phyloP scores from a whole-genome alignment of 2,113 vertebrate species.

The Anoplopoma fimbria region DNA sequence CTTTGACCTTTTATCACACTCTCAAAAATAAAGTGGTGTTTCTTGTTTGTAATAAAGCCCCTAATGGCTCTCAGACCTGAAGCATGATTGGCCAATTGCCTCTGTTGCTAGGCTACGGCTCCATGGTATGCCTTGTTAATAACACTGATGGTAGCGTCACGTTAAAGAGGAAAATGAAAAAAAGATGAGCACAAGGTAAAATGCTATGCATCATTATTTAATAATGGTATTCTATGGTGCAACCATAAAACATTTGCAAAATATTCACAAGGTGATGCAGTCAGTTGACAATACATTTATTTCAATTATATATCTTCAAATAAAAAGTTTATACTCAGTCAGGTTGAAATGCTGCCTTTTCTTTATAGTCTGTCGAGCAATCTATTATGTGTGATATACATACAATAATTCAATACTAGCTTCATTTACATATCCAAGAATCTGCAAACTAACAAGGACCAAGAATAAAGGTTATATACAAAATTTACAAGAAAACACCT shows the following conservation, averaged over 20 bases:
- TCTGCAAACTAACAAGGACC: constrained; percentile 67
- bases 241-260: constrained; percentile 81
- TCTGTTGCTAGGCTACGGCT: constrained; percentile 78
- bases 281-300: constrained; percentile 73
- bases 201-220: constrained; percentile 74
- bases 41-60: constrained; percentile 39
- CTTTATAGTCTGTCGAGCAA: constrained; percentile 59
- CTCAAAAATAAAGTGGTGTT: constrained; percentile 51
- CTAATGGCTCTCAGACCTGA: constrained; percentile 55
- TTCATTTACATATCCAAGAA: constrained; percentile 72
- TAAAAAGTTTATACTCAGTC: constrained; percentile 69
- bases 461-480: constrained; percentile 70
- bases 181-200: constrained; percentile 38
- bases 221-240: constrained; percentile 74
- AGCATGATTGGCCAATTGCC: constrained; percentile 64
- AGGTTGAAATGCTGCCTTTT: constrained; percentile 55
- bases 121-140: constrained; percentile 35
- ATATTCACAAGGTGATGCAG: constrained; percentile 76
- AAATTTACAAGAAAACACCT: constrained; percentile 69
- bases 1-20: constrained; percentile 22
- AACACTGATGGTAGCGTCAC: not conserved
- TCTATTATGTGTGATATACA: constrained; percentile 61
- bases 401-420: constrained; percentile 66
- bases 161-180: constrained; percentile 23
- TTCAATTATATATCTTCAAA: constrained; percentile 70